Conservation (phyloP, 1,140 invertebrate genomes). For the Harpegnathos saltator region DNA sequence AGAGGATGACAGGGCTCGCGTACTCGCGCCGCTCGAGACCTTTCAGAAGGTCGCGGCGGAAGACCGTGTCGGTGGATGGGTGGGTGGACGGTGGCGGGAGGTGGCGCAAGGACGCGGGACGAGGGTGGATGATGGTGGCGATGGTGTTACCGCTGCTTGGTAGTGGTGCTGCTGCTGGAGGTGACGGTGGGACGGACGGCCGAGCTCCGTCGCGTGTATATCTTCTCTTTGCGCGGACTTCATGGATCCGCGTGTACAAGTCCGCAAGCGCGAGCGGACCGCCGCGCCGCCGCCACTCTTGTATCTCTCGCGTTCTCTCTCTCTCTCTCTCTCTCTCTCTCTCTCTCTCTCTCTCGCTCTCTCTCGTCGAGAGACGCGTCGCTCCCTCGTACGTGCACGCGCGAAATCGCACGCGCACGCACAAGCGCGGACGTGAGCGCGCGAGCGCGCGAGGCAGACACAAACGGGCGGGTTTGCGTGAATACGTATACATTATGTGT, state of each 20-base stretch:
- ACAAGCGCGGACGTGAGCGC: slow-evolving; percentile 1
- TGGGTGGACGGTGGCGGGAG: slow-evolving; percentile 14
- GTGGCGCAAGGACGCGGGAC: background rate
- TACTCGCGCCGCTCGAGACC: slow-evolving; percentile 62
- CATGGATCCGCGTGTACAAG: slow-evolving; percentile 63
- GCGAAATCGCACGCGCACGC: slow-evolving; percentile 16
- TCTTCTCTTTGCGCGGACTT: slow-evolving; percentile 59
- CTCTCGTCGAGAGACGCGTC: slow-evolving; percentile 67
- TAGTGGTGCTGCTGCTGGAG: too few species aligned
- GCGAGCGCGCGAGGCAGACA: slow-evolving; percentile 48
- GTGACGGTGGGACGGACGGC: slow-evolving; percentile 53
- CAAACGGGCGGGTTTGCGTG: slow-evolving; percentile 67
- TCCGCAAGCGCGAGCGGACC: slow-evolving; percentile 49
- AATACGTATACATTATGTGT: slow-evolving; percentile 78
- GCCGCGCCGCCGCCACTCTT: slow-evolving; percentile 54
- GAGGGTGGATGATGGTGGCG: slow-evolving; percentile 21
- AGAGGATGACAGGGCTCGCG: slow-evolving; percentile 72
- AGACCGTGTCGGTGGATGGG: too few species aligned
- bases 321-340: too few species aligned
- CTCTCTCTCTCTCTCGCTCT: too few species aligned
- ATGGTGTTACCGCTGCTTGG: too few species aligned
- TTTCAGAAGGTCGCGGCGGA: slow-evolving; percentile 69
- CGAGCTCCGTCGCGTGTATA: slow-evolving; percentile 27
- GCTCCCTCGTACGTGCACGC: slow-evolving; percentile 18
- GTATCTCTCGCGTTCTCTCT: too few species aligned